These are phyloP conservation scores for Sphaeridia pumilis DNA, from an alignment of 2,888 invertebrate species.

Conservation along the genomic window DNA sequence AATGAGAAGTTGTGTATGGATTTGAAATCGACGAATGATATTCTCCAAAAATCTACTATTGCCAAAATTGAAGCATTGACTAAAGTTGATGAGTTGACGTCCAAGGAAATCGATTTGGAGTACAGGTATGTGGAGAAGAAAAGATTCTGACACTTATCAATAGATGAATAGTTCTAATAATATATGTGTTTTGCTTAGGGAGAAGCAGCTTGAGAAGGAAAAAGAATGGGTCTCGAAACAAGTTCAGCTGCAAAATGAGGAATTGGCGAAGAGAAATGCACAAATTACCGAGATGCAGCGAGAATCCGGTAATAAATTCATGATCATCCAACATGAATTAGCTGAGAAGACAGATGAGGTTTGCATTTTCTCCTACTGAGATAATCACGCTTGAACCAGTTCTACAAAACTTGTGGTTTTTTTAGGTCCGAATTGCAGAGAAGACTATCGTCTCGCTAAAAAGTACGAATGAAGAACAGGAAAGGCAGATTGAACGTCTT, in stretches of 20 bases:
- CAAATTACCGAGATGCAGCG: constrained; percentile 65
- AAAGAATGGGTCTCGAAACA: constrained; percentile 61
- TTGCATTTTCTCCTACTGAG: background rate
- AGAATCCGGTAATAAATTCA: constrained; percentile 53
- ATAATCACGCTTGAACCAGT: background rate
- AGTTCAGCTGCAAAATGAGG: constrained; percentile 62
- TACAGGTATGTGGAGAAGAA: constrained; percentile 47
- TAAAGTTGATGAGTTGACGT: constrained; percentile 65
- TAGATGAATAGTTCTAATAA: background rate
- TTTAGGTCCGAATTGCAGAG: constrained; percentile 52
- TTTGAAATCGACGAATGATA: constrained; percentile 55
- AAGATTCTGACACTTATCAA: background rate
- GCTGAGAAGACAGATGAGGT: constrained; percentile 65
- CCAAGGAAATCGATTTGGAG: constrained; percentile 63
- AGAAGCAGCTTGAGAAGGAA: constrained; percentile 74
- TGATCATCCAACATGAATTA: constrained; percentile 62
- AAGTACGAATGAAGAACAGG: constrained; percentile 57
- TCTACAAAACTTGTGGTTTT: background rate
- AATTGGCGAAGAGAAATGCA: constrained; percentile 62
- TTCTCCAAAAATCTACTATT: constrained; percentile 60
- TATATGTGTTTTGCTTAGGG: constrained; percentile 42
- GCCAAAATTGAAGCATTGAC: constrained; percentile 74
- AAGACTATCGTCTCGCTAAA: constrained; percentile 56
- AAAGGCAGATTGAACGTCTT: constrained; percentile 55
- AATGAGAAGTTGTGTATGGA: constrained; percentile 60